These are phyloP conservation scores for Drosophila paranaensis DNA, from an alignment of 2,888 invertebrate genomes.

Conservation along the genomic window DNA sequence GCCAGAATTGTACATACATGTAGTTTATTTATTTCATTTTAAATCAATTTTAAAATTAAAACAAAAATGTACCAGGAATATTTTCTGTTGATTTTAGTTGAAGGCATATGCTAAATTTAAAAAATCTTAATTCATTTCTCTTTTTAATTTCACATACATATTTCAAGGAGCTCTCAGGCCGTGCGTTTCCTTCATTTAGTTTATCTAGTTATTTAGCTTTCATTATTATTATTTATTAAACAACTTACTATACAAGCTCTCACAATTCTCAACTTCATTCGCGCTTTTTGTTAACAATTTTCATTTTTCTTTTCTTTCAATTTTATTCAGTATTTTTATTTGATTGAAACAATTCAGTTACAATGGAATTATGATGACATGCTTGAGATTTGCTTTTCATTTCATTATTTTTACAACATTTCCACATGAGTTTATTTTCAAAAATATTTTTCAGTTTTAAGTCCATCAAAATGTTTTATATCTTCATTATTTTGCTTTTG, in stretches of 20 bases:
- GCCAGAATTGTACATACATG: neutral
- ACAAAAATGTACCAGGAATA: neutral
- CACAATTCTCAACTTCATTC: conserved; percentile 46
- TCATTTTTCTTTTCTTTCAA: conserved; percentile 39
- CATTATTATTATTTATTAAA: conserved; percentile 45
- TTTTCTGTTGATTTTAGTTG: neutral
- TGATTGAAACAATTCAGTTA: conserved; percentile 63
- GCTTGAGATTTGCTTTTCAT: conserved; percentile 35
- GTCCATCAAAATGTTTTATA: conserved; percentile 55
- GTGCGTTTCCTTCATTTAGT: conserved; percentile 30
- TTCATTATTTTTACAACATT: conserved; percentile 53
- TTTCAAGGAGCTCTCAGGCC: neutral
- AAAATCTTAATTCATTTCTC: neutral
- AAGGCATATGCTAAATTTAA: neutral
- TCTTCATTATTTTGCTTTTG: neutral
- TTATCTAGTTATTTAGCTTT: conserved; percentile 29
- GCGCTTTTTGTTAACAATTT: conserved; percentile 56
- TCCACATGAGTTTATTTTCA: conserved; percentile 50
- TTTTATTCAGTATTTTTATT: conserved; percentile 39
- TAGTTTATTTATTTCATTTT: neutral
- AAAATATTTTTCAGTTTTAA: conserved; percentile 21
- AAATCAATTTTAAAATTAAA: neutral
- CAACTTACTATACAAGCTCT: conserved; percentile 83
- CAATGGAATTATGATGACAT: conserved; percentile 50
- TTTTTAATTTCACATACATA: neutral